These are phyloP conservation scores for Aspiorhynchus laticeps DNA, from an alignment of 2,113 vertebrate genomes.

Conservation along the genomic window DNA sequence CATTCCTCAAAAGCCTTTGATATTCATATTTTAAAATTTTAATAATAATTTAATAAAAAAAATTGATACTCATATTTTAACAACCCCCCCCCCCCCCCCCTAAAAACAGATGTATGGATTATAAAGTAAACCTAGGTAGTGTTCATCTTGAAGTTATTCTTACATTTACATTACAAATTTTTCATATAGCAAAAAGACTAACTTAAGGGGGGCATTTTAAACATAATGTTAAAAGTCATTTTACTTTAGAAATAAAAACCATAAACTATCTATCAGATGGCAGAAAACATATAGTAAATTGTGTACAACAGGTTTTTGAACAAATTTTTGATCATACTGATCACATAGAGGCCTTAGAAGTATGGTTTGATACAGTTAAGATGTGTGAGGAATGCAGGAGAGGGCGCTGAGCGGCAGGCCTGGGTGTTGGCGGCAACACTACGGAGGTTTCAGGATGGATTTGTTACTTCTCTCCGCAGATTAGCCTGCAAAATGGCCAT, in stretches of 20 bases:
- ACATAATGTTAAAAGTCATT: neutral
- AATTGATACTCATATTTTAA: too few species aligned
- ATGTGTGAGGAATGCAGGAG: conserved; percentile 18
- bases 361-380: too few species aligned
- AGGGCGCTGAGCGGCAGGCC: conserved; percentile 39
- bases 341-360: neutral
- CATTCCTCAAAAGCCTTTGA: too few species aligned
- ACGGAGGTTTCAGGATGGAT: conserved; percentile 33
- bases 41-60: too few species aligned
- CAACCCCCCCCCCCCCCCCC: too few species aligned
- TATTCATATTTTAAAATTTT: too few species aligned
- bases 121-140: neutral
- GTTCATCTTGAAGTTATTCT: neutral
- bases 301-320: neutral
- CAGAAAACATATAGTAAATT: neutral
- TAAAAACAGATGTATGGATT: too few species aligned
- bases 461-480: conserved; percentile 36
- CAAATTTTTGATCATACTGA: neutral
- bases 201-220: neutral
- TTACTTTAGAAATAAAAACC: neutral
- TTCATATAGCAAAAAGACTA: neutral
- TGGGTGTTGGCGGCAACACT: conserved; percentile 16
- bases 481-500: conserved; percentile 46
- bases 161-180: too few species aligned
- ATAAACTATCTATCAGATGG: neutral